Conservation (phyloP, 2,797 vertebrate genomes). For the Lepus townsendii region DNA sequence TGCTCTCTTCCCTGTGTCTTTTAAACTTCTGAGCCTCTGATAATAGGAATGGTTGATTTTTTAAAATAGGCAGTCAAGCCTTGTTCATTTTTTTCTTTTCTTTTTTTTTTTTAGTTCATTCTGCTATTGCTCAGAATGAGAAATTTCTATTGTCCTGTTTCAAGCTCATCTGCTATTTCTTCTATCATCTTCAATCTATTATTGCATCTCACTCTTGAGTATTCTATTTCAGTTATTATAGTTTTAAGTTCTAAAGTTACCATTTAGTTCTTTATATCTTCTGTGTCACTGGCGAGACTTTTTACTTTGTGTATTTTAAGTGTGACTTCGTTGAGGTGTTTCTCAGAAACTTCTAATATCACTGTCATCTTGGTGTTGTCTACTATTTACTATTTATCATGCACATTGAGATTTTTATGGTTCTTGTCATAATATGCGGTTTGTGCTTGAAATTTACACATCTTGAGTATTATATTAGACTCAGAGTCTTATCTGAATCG, state of each 20-base stretch:
- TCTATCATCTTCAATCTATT: not conserved
- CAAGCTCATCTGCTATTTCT: not conserved
- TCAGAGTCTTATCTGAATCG: not conserved
- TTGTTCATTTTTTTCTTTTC: not conserved
- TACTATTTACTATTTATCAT: not conserved
- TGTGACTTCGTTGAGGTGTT: not conserved
- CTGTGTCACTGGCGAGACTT: not conserved
- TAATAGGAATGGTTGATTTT: not conserved
- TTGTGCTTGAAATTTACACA: not conserved
- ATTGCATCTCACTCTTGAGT: not conserved
- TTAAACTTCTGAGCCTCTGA: not conserved
- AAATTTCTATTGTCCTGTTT: not conserved
- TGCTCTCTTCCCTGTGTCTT: not conserved
- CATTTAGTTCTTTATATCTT: not conserved
- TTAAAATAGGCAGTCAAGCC: not conserved
- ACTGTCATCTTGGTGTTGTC: not conserved
- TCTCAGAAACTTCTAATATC: not conserved
- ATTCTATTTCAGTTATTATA: not conserved
- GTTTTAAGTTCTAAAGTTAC: not conserved
- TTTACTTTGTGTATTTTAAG: not conserved
- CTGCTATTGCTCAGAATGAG: not conserved
- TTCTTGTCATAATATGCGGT: not conserved
- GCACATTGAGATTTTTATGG: not conserved
- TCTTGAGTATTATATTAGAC: not conserved
- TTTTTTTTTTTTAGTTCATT: not conserved